Percentiles rank a stretch among this genome's conserved stretches.
These are phyloP conservation scores for Urocynchramus pylzowi DNA, from an alignment of 2,113 vertebrate species.

Conservation along the genomic window DNA sequence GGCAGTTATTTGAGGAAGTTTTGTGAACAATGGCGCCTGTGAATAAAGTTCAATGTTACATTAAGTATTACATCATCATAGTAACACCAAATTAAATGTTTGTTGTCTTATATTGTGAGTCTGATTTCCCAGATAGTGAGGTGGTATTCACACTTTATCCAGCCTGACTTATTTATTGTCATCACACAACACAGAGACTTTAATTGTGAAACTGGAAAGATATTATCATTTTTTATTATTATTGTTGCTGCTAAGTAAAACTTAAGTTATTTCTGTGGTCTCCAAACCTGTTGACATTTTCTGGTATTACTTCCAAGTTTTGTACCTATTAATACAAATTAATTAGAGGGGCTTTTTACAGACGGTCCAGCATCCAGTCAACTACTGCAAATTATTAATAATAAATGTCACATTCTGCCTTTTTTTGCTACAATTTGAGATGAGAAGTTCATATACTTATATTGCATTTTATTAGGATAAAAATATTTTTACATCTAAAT, in stretches of 20 bases:
- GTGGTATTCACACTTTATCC: neutral
- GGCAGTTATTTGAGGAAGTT: neutral
- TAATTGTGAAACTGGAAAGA: neutral
- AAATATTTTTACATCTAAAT: conserved; percentile 32
- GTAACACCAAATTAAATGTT: conserved; percentile 12
- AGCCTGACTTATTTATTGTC: neutral
- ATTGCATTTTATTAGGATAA: neutral
- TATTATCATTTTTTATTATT: neutral
- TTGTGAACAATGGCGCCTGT: neutral
- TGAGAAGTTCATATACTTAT: neutral
- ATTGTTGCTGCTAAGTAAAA: neutral
- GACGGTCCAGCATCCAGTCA: neutral
- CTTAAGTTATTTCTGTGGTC: neutral
- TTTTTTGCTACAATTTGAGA: neutral
- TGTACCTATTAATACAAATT: neutral
- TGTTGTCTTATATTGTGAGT: neutral
- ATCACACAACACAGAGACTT: neutral
- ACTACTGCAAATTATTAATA: neutral
- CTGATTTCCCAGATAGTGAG: neutral
- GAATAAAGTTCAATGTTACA: neutral
- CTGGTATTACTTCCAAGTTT: neutral
- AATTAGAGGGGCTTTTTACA: neutral
- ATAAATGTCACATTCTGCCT: neutral
- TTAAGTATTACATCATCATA: neutral
- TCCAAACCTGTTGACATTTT: neutral